phyloP scores from a whole-genome alignment of 2,797 vertebrate genomes.

The Enteromius radiatus region DNA sequence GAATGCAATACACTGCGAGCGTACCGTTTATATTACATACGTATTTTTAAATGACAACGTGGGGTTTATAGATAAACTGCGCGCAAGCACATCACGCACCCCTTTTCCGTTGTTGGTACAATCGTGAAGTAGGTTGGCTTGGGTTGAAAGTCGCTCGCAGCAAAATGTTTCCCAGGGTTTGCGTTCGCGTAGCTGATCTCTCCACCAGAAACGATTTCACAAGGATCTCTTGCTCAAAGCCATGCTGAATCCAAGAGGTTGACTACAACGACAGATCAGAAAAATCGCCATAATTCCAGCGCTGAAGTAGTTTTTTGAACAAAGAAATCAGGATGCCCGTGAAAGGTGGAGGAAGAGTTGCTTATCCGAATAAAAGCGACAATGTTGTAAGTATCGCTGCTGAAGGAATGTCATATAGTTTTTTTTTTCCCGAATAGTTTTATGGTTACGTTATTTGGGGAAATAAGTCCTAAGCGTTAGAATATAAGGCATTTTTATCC shows the following conservation, averaged over 20 bases:
- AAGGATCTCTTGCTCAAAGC: conserved; percentile 46
- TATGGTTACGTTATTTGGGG: background rate
- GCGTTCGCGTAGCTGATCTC: conserved; percentile 9
- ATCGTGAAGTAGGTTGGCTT: conserved; percentile 61
- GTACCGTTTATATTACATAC: background rate
- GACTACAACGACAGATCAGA: conserved; percentile 24
- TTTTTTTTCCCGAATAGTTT: conserved; percentile 3
- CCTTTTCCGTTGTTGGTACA: conserved; percentile 49
- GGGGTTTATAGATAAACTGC: background rate
- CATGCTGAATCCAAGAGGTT: conserved; percentile 54
- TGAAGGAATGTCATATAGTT: background rate
- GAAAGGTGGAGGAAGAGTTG: conserved; percentile 74
- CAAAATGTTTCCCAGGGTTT: conserved; percentile 59
- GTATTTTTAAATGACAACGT: background rate
- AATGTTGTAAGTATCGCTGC: conserved; percentile 68
- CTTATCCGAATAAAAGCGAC: conserved; percentile 68
- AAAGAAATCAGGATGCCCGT: conserved; percentile 72
- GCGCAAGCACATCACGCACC: background rate
- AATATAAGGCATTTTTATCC: background rate
- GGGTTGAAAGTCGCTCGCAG: conserved; percentile 58
- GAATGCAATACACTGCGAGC: accelerated
- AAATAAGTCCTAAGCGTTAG: background rate
- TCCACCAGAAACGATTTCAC: conserved; percentile 18
- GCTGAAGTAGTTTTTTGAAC: conserved; percentile 27
- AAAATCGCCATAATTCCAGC: conserved; percentile 3